Percentiles rank a stretch among this genome's conserved stretches.
Evolutionary conservation across 2,113 vertebrate species (phyloP).

Genomic region (Trogon surrucura): DNA sequence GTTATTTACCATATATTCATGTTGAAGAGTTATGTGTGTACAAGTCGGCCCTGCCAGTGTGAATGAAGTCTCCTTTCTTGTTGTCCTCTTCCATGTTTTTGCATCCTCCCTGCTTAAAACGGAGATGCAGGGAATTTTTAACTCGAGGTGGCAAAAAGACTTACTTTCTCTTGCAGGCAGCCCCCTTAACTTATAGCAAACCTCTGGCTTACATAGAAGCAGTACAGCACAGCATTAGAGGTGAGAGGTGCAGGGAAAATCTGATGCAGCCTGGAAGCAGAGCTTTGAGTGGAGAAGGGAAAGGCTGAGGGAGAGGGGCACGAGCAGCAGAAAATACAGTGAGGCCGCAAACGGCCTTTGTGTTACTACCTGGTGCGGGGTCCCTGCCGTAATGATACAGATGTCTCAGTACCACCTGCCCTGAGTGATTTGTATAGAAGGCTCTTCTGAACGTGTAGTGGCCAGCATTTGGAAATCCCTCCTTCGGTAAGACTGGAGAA

Average conservation of each 20-base stretch:
- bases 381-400: fast-evolving
- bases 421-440: background rate
- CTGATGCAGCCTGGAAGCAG: background rate
- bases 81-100: background rate
- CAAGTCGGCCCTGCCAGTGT: background rate
- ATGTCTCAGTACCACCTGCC: fast-evolving
- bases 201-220: background rate
- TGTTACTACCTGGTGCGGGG: background rate
- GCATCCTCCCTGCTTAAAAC: background rate
- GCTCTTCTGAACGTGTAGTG: background rate
- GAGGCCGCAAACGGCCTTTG: background rate
- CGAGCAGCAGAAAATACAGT: background rate
- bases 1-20: background rate
- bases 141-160: background rate
- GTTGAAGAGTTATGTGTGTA: no score
- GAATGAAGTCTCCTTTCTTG: background rate
- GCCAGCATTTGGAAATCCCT: background rate
- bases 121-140: background rate
- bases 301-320: background rate
- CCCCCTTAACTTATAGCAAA: background rate
- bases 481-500: background rate
- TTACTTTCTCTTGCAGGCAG: background rate
- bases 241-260: background rate
- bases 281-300: background rate
- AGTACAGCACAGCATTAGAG: background rate